Conservation (phyloP, 2,888 invertebrate species). For the Melikaiella ostensackeni region DNA sequence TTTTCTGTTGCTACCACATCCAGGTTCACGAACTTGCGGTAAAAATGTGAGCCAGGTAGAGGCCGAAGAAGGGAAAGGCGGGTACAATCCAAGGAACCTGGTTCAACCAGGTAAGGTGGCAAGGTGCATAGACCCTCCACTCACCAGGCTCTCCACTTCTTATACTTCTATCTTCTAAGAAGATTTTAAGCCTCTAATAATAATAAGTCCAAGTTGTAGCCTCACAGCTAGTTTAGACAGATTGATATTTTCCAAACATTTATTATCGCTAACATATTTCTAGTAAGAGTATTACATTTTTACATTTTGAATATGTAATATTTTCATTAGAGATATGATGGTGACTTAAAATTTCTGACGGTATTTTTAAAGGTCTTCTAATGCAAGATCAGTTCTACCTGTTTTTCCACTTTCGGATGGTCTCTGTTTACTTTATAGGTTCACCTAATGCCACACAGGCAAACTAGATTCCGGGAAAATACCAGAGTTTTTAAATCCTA, state of each 20-base stretch:
- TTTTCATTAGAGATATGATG: too few relatives aligned
- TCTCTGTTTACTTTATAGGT: not conserved
- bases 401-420: not conserved
- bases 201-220: not conserved
- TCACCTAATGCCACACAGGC: not conserved
- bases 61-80: constrained; percentile 71
- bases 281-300: too few relatives aligned
- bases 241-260: too few relatives aligned
- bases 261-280: too few relatives aligned
- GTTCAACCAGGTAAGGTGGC: constrained; percentile 62
- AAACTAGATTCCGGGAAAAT: not conserved
- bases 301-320: too few relatives aligned
- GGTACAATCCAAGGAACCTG: constrained; percentile 55
- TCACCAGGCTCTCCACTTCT: constrained; percentile 50
- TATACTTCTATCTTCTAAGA: not conserved
- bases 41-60: constrained; percentile 62
- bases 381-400: not conserved
- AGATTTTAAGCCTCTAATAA: not conserved
- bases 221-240: too few relatives aligned
- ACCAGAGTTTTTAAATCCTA: not conserved
- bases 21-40: constrained; percentile 46
- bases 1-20: constrained; percentile 6
- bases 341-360: too few relatives aligned
- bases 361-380: too few relatives aligned
- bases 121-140: constrained; percentile 68